phyloP scores from a whole-genome alignment of 23 tunicate species.

The Ciona savignyi region DNA sequence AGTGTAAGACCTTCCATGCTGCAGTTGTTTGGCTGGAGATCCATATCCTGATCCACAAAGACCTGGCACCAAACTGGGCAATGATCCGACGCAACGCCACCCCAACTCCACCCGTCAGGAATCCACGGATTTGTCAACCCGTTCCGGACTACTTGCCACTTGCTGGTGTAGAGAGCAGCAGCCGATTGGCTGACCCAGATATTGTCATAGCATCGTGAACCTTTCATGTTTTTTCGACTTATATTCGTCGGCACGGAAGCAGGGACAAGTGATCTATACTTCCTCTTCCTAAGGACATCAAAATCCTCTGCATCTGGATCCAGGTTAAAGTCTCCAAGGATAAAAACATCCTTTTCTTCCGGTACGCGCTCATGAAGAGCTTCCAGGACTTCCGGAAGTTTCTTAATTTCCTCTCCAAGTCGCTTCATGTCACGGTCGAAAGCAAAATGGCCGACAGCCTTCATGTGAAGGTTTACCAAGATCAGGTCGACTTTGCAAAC shows the following conservation, averaged over 20 bases:
- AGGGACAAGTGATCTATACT: conserved; percentile 18
- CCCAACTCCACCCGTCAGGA: conserved; percentile 54
- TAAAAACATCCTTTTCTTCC: conserved; percentile 28
- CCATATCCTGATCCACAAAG: conserved; percentile 15
- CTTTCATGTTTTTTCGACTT: conserved; percentile 31
- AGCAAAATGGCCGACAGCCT: conserved; percentile 20
- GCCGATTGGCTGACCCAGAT: conserved; percentile 15
- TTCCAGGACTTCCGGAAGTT: conserved; percentile 12
- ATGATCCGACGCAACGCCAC: conserved; percentile 37
- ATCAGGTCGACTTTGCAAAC: conserved; percentile 16
- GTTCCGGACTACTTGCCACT: conserved; percentile 19
- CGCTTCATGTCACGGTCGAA: conserved; percentile 5
- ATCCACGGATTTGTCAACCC: conserved; percentile 48
- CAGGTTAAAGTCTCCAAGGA: conserved; percentile 29
- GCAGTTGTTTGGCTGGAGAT: conserved; percentile 5
- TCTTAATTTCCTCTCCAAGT: conserved; percentile 8
- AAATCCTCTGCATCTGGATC: conserved; percentile 26
- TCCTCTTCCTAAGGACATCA: conserved; percentile 10
- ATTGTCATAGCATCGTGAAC: conserved; percentile 31
- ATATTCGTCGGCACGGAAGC: conserved; percentile 20
- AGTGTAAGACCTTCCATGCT: conserved; percentile 6
- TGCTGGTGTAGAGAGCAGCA: background rate
- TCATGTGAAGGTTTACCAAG: conserved; percentile 19
- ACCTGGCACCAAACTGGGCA: conserved; percentile 40
- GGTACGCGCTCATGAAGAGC: conserved; percentile 5